Percentiles rank a stretch among this genome's conserved stretches.
Conservation (phyloP, 2,797 vertebrate genomes). For the Hephaestus fuliginosus region DNA sequence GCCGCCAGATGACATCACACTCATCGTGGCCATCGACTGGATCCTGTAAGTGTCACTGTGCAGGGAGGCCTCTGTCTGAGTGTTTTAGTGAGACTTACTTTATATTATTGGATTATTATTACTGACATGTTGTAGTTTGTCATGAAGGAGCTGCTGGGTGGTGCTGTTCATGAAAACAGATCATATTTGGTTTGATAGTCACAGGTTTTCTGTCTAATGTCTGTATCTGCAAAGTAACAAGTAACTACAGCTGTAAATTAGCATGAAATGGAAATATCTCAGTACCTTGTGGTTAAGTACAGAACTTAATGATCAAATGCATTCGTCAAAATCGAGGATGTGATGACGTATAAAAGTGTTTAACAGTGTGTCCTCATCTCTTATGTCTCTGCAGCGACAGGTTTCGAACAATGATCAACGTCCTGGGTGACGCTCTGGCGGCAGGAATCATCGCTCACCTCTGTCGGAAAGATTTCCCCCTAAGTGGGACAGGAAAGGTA, state of each 20-base stretch:
- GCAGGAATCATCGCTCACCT: conserved; percentile 91
- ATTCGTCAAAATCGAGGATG: background rate
- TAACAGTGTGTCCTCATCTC: background rate
- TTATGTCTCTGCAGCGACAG: conserved; percentile 84
- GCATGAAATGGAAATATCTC: background rate
- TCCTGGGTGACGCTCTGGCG: conserved; percentile 91
- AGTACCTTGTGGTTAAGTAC: no score
- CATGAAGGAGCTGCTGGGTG: no score
- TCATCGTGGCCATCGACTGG: conserved; percentile 93
- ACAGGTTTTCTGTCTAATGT: background rate
- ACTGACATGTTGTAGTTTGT: background rate
- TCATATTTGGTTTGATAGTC: background rate
- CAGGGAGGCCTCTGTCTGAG: background rate
- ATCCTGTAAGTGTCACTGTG: conserved; percentile 84
- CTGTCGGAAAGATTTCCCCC: conserved; percentile 89
- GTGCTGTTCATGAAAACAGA: background rate
- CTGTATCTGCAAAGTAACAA: background rate
- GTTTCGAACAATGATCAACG: conserved; percentile 93
- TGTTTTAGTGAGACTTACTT: background rate
- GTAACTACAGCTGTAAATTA: background rate
- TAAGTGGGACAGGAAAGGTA: conserved; percentile 75
- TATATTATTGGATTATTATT: background rate
- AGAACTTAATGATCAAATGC: no score
- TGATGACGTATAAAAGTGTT: background rate
- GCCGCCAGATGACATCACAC: conserved; percentile 91